Percentiles rank a stretch among this genome's conserved stretches.
phyloP scores from a whole-genome alignment of 2,888 invertebrate genomes.

The Gymnocheta viridis region DNA sequence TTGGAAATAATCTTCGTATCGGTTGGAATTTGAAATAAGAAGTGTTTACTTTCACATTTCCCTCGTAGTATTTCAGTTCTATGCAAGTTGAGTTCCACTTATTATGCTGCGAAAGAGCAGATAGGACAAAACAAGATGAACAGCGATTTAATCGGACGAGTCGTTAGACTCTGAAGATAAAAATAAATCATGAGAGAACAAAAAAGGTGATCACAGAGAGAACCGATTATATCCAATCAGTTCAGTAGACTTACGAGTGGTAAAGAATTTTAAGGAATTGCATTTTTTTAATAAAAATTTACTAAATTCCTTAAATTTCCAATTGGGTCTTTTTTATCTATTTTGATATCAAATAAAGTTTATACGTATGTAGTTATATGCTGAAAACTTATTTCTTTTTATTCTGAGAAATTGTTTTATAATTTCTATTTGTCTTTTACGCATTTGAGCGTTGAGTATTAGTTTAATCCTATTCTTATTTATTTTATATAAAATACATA shows the following conservation, averaged over 20 bases:
- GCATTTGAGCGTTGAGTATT: constrained; percentile 51
- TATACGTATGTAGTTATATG: neutral
- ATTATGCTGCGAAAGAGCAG: no score
- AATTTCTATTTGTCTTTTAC: constrained; percentile 57
- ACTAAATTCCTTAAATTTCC: neutral
- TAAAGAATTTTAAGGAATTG: no score
- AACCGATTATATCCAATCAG: no score
- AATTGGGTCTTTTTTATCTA: neutral
- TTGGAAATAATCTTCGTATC: neutral
- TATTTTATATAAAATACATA: constrained; percentile 1
- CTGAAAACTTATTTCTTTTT: neutral
- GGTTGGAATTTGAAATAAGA: neutral
- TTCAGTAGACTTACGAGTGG: no score
- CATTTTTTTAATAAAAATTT: no score
- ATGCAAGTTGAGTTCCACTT: no score
- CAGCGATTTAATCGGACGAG: no score
- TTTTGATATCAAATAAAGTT: neutral
- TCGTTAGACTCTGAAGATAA: no score
- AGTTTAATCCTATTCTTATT: constrained; percentile 12
- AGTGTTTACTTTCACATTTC: neutral
- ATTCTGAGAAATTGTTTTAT: constrained; percentile 36
- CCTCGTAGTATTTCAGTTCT: neutral
- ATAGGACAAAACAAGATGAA: no score
- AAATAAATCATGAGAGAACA: no score
- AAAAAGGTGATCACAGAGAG: no score